Conservation (phyloP, 92 coral and sea anemone species). For the Parazoanthus swiftii region DNA sequence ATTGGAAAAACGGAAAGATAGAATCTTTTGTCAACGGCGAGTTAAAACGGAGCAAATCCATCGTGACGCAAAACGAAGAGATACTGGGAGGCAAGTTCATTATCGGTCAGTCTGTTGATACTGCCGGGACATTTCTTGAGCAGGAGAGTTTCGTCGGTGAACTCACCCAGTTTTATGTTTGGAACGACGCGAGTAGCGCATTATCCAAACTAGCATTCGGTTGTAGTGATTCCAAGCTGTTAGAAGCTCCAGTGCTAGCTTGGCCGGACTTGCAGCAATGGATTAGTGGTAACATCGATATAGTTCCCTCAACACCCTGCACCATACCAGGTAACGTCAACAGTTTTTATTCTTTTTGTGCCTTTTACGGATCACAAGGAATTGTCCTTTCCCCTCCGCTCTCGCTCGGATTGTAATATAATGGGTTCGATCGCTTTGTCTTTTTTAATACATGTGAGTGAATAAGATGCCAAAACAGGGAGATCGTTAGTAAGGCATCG, state of each 20-base stretch:
- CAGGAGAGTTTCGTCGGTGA: conserved; percentile 14
- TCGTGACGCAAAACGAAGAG: neutral
- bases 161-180: neutral
- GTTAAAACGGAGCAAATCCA: neutral
- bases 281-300: neutral
- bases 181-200: neutral
- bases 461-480: too few species aligned
- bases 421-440: too few species aligned
- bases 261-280: conserved; percentile 5
- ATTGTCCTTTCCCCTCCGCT: too few species aligned
- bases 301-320: neutral
- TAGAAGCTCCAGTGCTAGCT: neutral
- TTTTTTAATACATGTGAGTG: too few species aligned
- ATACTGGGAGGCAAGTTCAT: conserved; percentile 3
- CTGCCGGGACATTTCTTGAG: neutral
- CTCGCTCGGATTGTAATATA: too few species aligned
- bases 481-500: too few species aligned
- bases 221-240: neutral
- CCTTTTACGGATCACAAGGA: too few species aligned
- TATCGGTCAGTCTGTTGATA: neutral
- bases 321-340: neutral
- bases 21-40: neutral
- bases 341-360: too few species aligned
- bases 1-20: neutral
- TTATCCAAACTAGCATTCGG: neutral